Evolutionary conservation across 2,113 vertebrate species (phyloP), one percentile per base, ranked within the genome.

Genomic region (Callopanchax toddi): DNA sequence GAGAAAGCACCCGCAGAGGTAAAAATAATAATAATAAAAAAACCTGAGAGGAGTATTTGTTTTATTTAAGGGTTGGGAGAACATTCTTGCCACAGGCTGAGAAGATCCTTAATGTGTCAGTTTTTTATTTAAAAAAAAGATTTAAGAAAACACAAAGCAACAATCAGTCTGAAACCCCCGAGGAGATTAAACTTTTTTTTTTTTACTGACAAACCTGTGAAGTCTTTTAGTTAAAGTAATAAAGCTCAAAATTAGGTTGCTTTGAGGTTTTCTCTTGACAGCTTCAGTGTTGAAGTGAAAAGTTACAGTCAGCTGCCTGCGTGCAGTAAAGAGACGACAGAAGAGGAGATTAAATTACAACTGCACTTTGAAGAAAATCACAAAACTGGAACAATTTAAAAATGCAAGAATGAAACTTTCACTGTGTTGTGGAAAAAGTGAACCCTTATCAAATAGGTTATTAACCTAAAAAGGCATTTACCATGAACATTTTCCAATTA

Each of bases 1-100:
- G 67, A 60, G 57, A 71, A 78, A 37, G 26, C 60, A 76, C 45
- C 78, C 71, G 71, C 73, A 67, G 43, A 65, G 22, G 71, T 0
- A 23, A 0, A 0, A 12, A 2, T 34, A 50, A 43, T 39, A 39
- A 48, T 22, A 6, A 45, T 36, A 29, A 59, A 54, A 59, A 71
- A 59, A 61, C 25, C 34, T 37, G 23, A 45, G 54, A 59, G 43
- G 44, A 45, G 42, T 49, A 60, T 62, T 61, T 68, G n/a, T 43
- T 62, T 76, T 48, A 73, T 78, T 64, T 62, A 34, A 63, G n/a
- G 52, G 16, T 25, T 20, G 8, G 16, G 9, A 57, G 22, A 71
- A 62, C 15, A 60, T 56, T 43, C n/a, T 67, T 54, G 44, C 69
- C 20, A 52, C 54, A 18, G 43, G 71, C 63, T 45, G 36, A 58